Evolutionary conservation across 1,140 invertebrate genomes (phyloP).

Genomic region (Temnothorax longispinosus): DNA sequence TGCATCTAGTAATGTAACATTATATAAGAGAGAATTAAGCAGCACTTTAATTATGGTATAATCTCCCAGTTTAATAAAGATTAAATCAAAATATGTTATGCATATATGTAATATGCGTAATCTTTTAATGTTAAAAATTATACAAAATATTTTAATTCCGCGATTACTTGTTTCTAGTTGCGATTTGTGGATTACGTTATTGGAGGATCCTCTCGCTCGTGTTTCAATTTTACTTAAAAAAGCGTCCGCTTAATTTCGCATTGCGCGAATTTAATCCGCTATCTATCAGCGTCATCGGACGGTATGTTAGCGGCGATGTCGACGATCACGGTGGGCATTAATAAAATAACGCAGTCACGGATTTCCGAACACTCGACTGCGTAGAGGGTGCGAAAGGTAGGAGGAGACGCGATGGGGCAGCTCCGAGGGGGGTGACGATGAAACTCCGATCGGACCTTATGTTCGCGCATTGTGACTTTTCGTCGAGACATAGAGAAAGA

Average conservation of each 20-base stretch:
- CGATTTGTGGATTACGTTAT: background rate
- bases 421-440: slow-evolving; percentile 55
- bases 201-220: background rate
- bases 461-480: slow-evolving; percentile 78
- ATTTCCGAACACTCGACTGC: slow-evolving; percentile 68
- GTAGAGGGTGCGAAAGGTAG: slow-evolving; percentile 10
- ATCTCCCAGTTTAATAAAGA: slow-evolving; percentile 19
- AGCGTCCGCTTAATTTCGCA: slow-evolving; percentile 1
- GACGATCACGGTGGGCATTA: slow-evolving; percentile 68
- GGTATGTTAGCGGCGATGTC: slow-evolving; percentile 72
- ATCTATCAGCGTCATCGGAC: slow-evolving; percentile 36
- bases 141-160: background rate
- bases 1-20: background rate
- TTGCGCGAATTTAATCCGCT: slow-evolving; percentile 10
- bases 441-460: slow-evolving; percentile 78
- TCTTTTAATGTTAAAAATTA: background rate
- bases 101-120: background rate
- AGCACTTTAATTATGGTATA: slow-evolving; percentile 14
- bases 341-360: slow-evolving; percentile 82
- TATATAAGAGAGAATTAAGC: background rate
- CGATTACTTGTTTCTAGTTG: background rate
- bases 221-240: slow-evolving; percentile 28
- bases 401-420: background rate
- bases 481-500: slow-evolving; percentile 49
- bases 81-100: background rate